A percentile compares a stretch with the other conserved stretches of the same genome.
These are phyloP conservation scores for Diploptera punctata DNA, from an alignment of 2,888 invertebrate genomes.

Conservation along the genomic window DNA sequence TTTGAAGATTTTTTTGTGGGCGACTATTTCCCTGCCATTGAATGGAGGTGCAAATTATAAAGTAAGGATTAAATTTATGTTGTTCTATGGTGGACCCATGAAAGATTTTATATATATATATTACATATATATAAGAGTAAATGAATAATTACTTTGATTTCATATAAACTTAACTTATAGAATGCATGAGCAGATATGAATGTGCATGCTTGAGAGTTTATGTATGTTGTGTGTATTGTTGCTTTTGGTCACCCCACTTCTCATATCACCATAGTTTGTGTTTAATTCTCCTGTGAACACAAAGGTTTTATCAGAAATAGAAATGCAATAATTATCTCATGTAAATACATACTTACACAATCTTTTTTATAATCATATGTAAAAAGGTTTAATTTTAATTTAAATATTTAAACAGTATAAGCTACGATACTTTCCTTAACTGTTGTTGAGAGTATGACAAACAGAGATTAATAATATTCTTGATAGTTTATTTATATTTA, in stretches of 20 bases:
- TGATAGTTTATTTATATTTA: not conserved
- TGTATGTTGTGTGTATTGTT: conserved; percentile 4
- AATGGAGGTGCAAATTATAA: conserved; percentile 6
- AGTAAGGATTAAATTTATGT: not conserved
- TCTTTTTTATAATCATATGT: too few relatives aligned
- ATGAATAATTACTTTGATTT: not conserved
- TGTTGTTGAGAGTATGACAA: too few relatives aligned
- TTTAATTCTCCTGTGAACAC: conserved; percentile 5
- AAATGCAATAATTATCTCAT: conserved; percentile 3
- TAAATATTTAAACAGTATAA: too few relatives aligned
- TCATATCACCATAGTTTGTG: not conserved
- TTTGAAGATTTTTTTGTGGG: not conserved
- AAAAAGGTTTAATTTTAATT: too few relatives aligned
- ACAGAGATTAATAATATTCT: too few relatives aligned
- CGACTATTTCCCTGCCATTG: conserved; percentile 10
- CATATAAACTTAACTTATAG: conserved; percentile 13
- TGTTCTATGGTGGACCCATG: not conserved
- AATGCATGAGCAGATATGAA: conserved; percentile 14
- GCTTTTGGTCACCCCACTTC: conserved; percentile 6
- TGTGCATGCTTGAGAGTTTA: conserved; percentile 6
- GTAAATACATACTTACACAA: too few relatives aligned
- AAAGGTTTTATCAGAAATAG: conserved; percentile 2
- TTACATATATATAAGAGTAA: too few relatives aligned
- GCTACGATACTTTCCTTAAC: too few relatives aligned
- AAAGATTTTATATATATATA: conserved; percentile 16